Conservation (phyloP, 2,888 invertebrate genomes). For the Agapostemon virescens region DNA sequence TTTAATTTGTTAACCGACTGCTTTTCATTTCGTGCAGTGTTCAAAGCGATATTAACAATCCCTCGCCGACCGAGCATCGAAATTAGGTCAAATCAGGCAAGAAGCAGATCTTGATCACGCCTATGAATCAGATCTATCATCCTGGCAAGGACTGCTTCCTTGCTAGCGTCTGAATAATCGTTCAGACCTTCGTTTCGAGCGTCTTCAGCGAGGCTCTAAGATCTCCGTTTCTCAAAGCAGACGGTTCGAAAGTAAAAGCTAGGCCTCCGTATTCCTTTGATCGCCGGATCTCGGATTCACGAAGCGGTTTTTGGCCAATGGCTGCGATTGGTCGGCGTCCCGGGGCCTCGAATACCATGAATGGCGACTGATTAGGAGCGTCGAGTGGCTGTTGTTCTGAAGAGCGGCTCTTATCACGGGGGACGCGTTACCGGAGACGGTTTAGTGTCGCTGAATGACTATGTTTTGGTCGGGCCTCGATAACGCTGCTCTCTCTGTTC, state of each 20-base stretch:
- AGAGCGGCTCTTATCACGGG: conserved; percentile 20
- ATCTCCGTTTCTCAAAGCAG: not conserved
- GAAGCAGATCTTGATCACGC: not conserved
- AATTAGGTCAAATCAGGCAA: not conserved
- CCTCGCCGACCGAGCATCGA: too few species aligned
- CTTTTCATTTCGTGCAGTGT: too few species aligned
- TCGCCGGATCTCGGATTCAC: not conserved
- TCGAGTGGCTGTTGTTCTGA: conserved; percentile 50
- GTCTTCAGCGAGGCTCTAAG: not conserved
- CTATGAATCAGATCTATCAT: not conserved
- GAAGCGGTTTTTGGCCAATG: not conserved
- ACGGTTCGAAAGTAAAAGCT: not conserved
- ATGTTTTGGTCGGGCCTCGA: not conserved
- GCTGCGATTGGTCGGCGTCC: not conserved
- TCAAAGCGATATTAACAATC: too few species aligned
- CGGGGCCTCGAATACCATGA: conserved; percentile 46
- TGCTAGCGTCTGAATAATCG: too few species aligned
- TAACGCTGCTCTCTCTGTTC: too few species aligned
- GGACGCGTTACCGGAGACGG: not conserved
- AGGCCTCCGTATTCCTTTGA: not conserved
- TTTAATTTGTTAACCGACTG: too few species aligned
- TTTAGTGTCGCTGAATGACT: not conserved
- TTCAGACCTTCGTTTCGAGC: not conserved
- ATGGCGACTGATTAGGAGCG: conserved; percentile 68
- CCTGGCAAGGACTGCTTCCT: not conserved